These are phyloP conservation scores for Nyctalus aviator DNA, from an alignment of 2,797 vertebrate genomes.

Conservation along the genomic window DNA sequence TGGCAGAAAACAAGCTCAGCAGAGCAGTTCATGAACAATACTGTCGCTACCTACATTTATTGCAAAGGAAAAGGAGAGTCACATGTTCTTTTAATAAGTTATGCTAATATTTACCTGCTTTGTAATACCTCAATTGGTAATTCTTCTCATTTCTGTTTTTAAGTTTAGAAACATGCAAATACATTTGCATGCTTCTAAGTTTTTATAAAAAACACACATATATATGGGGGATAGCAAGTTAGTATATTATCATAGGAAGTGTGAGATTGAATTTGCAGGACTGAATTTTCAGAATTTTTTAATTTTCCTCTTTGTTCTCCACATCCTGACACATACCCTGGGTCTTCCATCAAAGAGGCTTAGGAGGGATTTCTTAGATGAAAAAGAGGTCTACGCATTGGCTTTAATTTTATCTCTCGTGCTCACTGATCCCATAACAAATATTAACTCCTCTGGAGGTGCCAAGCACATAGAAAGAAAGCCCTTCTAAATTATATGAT, in stretches of 20 bases:
- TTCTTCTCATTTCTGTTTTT: background rate
- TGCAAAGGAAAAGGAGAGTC: constrained; percentile 44
- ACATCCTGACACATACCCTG: constrained; percentile 46
- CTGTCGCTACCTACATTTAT: background rate
- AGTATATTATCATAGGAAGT: background rate
- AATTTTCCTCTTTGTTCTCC: constrained; percentile 64
- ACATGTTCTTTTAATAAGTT: background rate
- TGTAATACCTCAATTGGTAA: background rate
- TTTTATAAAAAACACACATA: background rate
- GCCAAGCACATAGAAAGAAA: constrained; percentile 85
- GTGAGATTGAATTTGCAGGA: background rate
- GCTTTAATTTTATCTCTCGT: constrained; percentile 87
- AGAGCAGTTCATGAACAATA: background rate
- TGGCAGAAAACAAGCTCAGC: background rate
- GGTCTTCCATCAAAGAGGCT: constrained; percentile 83
- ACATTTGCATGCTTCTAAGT: background rate
- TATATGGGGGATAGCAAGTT: background rate
- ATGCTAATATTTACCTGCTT: background rate
- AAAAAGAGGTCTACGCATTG: constrained; percentile 78
- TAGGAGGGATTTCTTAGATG: constrained; percentile 85
- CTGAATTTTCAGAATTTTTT: background rate
- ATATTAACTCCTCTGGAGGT: constrained; percentile 85
- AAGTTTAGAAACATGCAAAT: background rate
- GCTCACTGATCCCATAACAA: constrained; percentile 85
- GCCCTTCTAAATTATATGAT: constrained; percentile 86